Conservation (phyloP, 2,113 vertebrate species). For the Neolamprologus devosi region DNA sequence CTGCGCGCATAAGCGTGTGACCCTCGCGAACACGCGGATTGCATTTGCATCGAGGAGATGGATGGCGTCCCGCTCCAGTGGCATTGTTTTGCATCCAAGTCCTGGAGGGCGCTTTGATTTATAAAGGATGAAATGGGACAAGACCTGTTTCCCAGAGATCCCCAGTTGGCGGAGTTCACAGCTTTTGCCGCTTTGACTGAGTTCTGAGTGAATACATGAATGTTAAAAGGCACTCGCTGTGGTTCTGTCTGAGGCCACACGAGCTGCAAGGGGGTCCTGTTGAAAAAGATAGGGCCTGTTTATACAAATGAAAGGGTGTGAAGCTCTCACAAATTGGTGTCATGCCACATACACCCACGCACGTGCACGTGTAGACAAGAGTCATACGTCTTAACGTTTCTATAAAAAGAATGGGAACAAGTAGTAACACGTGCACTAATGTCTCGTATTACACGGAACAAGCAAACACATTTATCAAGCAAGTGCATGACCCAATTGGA, state of each 20-base stretch:
- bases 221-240: constrained; percentile 24
- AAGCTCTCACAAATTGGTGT: neutral
- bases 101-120: constrained; percentile 50
- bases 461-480: constrained; percentile 3
- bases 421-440: neutral
- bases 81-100: constrained; percentile 53
- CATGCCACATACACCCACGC: neutral
- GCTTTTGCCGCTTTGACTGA: constrained; percentile 39
- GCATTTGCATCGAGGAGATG: constrained; percentile 18
- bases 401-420: neutral
- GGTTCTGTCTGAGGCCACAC: neutral
- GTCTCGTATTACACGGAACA: neutral
- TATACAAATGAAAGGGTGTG: neutral
- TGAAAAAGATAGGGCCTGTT: neutral
- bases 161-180: constrained; percentile 39
- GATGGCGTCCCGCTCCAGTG: constrained; percentile 22
- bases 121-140: constrained; percentile 60
- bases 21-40: neutral
- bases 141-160: constrained; percentile 46
- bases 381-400: neutral
- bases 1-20: neutral
- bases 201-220: constrained; percentile 66
- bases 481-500: neutral
- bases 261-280: neutral
- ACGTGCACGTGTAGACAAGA: neutral